These are phyloP conservation scores for Lycia hirtaria DNA, from an alignment of 2,888 invertebrate species.

Conservation along the genomic window DNA sequence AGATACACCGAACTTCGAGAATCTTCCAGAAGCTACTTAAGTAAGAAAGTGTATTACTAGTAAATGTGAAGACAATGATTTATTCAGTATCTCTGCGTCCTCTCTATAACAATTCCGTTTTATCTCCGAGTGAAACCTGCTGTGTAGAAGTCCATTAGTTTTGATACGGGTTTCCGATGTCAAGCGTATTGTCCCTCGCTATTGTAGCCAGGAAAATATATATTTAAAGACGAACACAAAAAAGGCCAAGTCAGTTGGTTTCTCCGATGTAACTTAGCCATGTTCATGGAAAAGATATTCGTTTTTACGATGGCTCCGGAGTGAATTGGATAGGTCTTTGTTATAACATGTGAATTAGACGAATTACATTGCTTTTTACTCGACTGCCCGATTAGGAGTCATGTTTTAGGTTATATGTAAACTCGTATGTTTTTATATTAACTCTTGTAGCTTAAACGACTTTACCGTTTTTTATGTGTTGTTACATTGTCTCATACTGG, in stretches of 20 bases:
- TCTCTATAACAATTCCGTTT: constrained; percentile 19
- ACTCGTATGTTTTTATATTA: too few relatives aligned
- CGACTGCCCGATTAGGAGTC: too few relatives aligned
- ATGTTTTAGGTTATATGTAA: too few relatives aligned
- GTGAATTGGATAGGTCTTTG: constrained; percentile 6
- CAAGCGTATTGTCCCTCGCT: constrained; percentile 33
- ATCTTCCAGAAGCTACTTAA: too few relatives aligned
- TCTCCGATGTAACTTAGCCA: constrained; percentile 19
- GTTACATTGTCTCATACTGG: too few relatives aligned
- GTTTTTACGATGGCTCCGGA: constrained; percentile 12
- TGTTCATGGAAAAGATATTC: constrained; percentile 28
- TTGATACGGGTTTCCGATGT: constrained; percentile 38
- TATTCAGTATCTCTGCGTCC: constrained; percentile 5
- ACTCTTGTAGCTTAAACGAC: too few relatives aligned
- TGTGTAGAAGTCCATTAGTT: constrained; percentile 37
- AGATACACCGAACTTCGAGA: too few relatives aligned
- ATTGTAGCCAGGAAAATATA: constrained; percentile 26
- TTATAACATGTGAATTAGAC: constrained; percentile 8
- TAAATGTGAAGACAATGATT: constrained; percentile 14
- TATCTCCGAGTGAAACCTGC: constrained; percentile 17
- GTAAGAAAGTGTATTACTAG: background rate
- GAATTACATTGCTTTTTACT: background rate
- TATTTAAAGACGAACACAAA: constrained; percentile 30
- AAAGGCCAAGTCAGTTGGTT: constrained; percentile 25
- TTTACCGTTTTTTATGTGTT: too few relatives aligned